A percentile compares a stretch with the other conserved stretches of the same genome.
Evolutionary conservation across 92 coral and sea anemone genomes (phyloP).

Genomic region (Chrysogorgia sp.): DNA sequence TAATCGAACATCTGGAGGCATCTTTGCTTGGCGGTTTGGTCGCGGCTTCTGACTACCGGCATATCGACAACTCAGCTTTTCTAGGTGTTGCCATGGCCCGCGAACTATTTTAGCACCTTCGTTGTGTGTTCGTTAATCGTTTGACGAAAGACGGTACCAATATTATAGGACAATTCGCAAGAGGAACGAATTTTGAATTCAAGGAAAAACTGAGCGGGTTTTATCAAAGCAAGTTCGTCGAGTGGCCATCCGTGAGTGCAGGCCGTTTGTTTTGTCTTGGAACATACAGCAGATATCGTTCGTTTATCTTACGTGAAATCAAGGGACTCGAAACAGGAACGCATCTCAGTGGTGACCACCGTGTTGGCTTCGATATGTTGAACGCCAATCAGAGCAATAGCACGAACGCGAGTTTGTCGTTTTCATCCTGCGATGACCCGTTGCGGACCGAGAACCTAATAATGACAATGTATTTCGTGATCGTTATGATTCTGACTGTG

Average conservation of each 20-base stretch:
- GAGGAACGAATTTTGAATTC: no score
- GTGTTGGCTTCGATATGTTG: neutral
- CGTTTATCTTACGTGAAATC: no score
- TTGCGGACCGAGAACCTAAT: conserved; percentile 59
- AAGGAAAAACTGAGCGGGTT: neutral
- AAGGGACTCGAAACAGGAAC: no score
- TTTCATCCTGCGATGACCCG: conserved; percentile 50
- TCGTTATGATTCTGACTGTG: conserved; percentile 75
- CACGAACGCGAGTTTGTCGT: neutral
- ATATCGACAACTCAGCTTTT: no score
- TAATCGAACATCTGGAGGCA: no score
- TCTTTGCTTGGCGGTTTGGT: no score
- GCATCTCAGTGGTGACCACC: neutral
- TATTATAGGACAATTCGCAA: neutral
- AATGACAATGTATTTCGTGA: conserved; percentile 65
- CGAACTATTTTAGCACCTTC: neutral
- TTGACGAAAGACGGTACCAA: conserved; percentile 23
- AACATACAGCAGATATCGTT: no score
- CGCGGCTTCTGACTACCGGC: no score
- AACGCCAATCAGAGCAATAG: neutral
- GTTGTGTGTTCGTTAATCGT: conserved; percentile 8
- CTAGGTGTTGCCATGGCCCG: conserved; percentile 25
- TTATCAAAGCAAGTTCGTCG: neutral
- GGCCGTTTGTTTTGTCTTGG: neutral
- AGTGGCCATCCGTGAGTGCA: no score